These are phyloP conservation scores for Solea senegalensis DNA, from an alignment of 2,113 vertebrate genomes.

Conservation along the genomic window DNA sequence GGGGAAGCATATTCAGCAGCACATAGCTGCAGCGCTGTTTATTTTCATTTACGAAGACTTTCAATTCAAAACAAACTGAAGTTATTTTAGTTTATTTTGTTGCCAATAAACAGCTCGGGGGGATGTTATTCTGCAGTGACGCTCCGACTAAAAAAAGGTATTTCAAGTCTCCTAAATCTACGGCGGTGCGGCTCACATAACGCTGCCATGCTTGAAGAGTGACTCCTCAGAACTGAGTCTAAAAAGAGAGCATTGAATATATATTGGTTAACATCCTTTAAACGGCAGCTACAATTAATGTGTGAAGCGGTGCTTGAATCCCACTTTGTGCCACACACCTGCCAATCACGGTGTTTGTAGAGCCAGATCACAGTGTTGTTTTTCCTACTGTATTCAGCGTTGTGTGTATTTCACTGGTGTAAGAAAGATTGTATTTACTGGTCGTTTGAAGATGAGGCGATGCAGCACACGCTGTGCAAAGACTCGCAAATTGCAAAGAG, in stretches of 20 bases:
- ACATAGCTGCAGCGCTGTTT: constrained; percentile 78
- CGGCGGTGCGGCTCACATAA: constrained; percentile 59
- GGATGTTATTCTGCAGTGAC: constrained; percentile 76
- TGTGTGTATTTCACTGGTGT: constrained; percentile 72
- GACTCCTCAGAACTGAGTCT: constrained; percentile 77
- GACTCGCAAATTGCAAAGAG: constrained; percentile 68
- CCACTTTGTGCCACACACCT: constrained; percentile 70
- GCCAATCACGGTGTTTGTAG: constrained; percentile 77
- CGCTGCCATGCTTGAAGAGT: constrained; percentile 71
- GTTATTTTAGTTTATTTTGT: constrained; percentile 84
- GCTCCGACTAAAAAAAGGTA: constrained; percentile 64
- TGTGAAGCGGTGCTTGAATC: constrained; percentile 67
- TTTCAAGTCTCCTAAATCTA: constrained; percentile 79
- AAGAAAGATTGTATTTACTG: constrained; percentile 66
- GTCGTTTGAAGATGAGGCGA: constrained; percentile 69
- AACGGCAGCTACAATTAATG: constrained; percentile 76
- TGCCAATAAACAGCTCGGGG: constrained; percentile 83
- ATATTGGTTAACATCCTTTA: constrained; percentile 83
- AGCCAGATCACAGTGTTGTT: constrained; percentile 72
- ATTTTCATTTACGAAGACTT: constrained; percentile 85
- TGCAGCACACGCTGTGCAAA: constrained; percentile 64
- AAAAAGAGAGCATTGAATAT: constrained; percentile 81
- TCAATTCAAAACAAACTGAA: constrained; percentile 86
- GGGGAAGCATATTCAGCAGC: constrained; percentile 44
- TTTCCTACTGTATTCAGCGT: constrained; percentile 66